Base-by-base conservation (phyloP, 1,140 invertebrate genomes). In the Pseudomyrmex dendroicus region DNA sequence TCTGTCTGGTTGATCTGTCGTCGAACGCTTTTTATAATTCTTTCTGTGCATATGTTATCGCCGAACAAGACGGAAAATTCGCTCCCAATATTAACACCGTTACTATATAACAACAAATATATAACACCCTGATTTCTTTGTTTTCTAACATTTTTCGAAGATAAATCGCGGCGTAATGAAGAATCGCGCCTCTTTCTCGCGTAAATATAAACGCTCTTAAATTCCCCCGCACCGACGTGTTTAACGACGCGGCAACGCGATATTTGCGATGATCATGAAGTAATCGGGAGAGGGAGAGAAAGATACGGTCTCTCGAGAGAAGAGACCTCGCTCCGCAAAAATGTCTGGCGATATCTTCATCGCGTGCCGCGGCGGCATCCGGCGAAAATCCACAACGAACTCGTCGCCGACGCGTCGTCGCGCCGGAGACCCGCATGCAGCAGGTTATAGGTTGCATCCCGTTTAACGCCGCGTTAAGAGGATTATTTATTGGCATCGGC, bases 401-500 rank as follows among this genome's bases (percentile, higher is more conserved):
- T 67, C 63, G 74, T 57, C 25, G 48, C 13, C 73, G 61, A 64
- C 10, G 61, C 61, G 25, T 56, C 62, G 62, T n/a, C 62, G 48
- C 25, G 25, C 46, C 72, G 15, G 54, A 5, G 61, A 25, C 56
- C 57, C 48, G 35, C 22, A 8, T 46, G 12, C 56, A 67, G 15
- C 48, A 22, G 50, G 35, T 20, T 78, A 63, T 54, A 70, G 20
- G 62, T 56, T 74, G 66, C 54, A 48, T n/a, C 25, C 59, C 56
- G 70, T 76, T 62, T 46, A 77, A 86, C 57, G 63, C 8, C 86
- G 86, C 84, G 73, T 90, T 90, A 88, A 90, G 84, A 84, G 74
- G 84, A 90, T 90, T 88, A 90, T 90, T 90, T 90, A 89, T 90
- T 76, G 89, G 46, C 67, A 88, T 88, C 73, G 89, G 82, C 82